Conservation (phyloP, 1,140 invertebrate species). For the Drosophila melanogaster region Release_6_plus_ISO1_MT NT_033777.3:30196001-30196500, state of each 20-base stretch:
- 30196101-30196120: conserved; percentile 86
- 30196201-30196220: conserved; percentile 17
- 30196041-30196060: conserved; percentile 87
- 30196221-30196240: conserved; percentile 8
- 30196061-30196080: conserved; percentile 88
- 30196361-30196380: conserved; percentile 55
- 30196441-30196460: conserved; percentile 8
- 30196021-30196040: conserved; percentile 86
- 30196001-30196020: conserved; percentile 88
- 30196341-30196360: conserved; percentile 1
- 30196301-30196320: conserved; percentile 22
- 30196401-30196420: conserved; percentile 52
- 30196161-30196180: conserved; percentile 18
- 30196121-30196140: conserved; percentile 9
- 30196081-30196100: conserved; percentile 88
- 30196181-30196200: neutral
- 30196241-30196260: conserved; percentile 31
- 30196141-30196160: conserved; percentile 2
- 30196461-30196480: conserved; percentile 13
- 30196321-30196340: neutral
- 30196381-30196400: conserved; percentile 62
- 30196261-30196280: conserved; percentile 3
- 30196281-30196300: conserved; percentile 6
- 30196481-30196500: neutral
- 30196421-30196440: conserved; percentile 25